These are phyloP conservation scores for Alsophila aescularia DNA, from an alignment of 2,888 invertebrate genomes.

Conservation along the genomic window DNA sequence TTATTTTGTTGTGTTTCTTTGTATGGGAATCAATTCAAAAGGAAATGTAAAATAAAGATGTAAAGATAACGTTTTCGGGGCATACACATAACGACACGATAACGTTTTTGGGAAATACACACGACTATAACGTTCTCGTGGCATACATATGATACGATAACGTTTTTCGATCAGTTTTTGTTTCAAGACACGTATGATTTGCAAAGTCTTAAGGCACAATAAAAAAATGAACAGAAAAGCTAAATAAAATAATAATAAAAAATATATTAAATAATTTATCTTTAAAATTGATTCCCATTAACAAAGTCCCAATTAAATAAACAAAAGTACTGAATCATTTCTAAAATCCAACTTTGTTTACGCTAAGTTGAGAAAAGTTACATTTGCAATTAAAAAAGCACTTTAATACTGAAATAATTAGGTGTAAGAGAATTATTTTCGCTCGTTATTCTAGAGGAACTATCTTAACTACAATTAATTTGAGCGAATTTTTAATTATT, in stretches of 20 bases:
- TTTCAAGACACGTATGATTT: too few relatives aligned
- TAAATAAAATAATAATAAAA: too few relatives aligned
- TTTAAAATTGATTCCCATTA: constrained; percentile 1
- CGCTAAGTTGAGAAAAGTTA: neutral
- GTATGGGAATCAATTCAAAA: neutral
- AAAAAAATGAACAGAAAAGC: too few relatives aligned
- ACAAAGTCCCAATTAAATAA: neutral
- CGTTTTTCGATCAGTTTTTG: too few relatives aligned
- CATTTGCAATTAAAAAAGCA: constrained; percentile 1
- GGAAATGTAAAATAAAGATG: neutral
- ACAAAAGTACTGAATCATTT: neutral
- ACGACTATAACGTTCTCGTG: too few relatives aligned
- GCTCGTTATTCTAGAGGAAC: constrained; percentile 72
- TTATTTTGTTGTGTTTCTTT: neutral
- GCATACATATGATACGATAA: too few relatives aligned
- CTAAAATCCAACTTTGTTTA: neutral
- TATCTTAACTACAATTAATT: constrained; percentile 70
- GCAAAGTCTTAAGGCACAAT: too few relatives aligned
- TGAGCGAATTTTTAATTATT: constrained; percentile 50
- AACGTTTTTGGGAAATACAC: too few relatives aligned
- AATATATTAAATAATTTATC: neutral
- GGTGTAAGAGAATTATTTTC: constrained; percentile 12
- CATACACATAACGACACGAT: too few relatives aligned
- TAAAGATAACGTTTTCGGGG: too few relatives aligned
- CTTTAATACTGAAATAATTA: constrained; percentile 31